Conservation (phyloP, 1,140 invertebrate species). For the Brevipalpus yothersi region DNA sequence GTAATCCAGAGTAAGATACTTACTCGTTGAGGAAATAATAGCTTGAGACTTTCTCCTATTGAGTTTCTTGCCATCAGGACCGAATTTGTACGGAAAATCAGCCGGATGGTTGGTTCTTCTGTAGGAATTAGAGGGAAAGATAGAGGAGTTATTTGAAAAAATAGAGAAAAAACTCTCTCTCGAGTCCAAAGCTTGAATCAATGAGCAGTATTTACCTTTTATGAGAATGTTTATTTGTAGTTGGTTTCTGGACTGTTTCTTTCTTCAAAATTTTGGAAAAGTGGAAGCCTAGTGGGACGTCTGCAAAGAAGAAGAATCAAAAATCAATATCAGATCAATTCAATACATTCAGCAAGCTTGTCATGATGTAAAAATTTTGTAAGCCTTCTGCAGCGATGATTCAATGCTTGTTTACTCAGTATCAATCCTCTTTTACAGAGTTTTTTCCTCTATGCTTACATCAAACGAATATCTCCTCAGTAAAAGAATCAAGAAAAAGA, state of each 20-base stretch:
- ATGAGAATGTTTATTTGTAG: neutral
- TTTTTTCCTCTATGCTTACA: too few species aligned
- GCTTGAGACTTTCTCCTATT: slow-evolving; percentile 2
- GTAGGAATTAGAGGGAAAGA: neutral
- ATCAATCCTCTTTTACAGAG: too few species aligned
- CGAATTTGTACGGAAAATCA: slow-evolving; percentile 1
- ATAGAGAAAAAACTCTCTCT: neutral
- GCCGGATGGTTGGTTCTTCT: neutral
- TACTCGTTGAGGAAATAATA: slow-evolving; percentile 6
- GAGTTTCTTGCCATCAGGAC: neutral
- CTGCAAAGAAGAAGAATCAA: slow-evolving; percentile 7
- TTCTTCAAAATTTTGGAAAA: slow-evolving; percentile 11
- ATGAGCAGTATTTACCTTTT: slow-evolving; percentile 7
- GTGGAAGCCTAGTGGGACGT: slow-evolving; percentile 11
- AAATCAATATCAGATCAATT: too few species aligned
- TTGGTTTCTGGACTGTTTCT: slow-evolving; percentile 8
- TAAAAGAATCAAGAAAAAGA: too few species aligned
- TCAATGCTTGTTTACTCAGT: too few species aligned
- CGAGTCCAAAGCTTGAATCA: neutral
- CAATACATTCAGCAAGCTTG: too few species aligned
- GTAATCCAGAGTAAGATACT: neutral
- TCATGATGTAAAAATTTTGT: too few species aligned
- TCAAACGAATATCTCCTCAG: too few species aligned
- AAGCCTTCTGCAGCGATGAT: too few species aligned
- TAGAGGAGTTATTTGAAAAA: neutral